Base-by-base conservation (phyloP, 2,113 vertebrate species). In the Proterorhinus semilunaris region DNA sequence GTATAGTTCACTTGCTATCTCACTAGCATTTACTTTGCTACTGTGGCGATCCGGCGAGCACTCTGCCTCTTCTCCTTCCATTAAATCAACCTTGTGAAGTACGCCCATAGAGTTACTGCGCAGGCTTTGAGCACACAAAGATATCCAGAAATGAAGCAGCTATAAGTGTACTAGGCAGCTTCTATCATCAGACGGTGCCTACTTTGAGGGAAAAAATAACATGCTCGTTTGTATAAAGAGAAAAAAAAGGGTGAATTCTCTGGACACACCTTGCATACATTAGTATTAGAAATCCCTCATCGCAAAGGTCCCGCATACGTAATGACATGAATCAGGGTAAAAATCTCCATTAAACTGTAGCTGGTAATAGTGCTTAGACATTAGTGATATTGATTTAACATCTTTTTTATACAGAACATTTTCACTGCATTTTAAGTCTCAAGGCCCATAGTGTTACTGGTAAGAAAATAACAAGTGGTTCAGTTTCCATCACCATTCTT, bases 311-410 rank as follows among this genome's bases (percentile, higher is more conserved):
- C 27, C 27, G 27, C 27, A 36, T 36, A 67, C 42, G 16, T 80
- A 75, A 78, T 55, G 52, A 72, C 71, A 70, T 44, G 45, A 82
- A 75, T 77, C 80, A 84, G 82, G 82, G 82, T 72, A 8, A 85
- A 61, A 75, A 45, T 64, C 76, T 83, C 84, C 85, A 71, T 61
- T 64, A 57, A 83, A 83, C 69, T 79, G 74, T 84, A 85, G 71
- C 84, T 84, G 75, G 71, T 82, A 65, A 79, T 62, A 75, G 64
- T 69, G 55, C 83, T 68, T 69, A 0, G 55, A 65, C 59, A 8
- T 49, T 47, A 47, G 44, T 63, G 17, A 17, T 48, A 63, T 63
- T 63, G 46, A 55, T 68, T 71, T 43, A 7, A 64, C 48, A 44
- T 55, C 48, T 5, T 21, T 66, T 21, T 66, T 64, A 9, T 63